Base-by-base conservation (phyloP, 2,797 vertebrate genomes). In the Typhlichthys subterraneus region DNA sequence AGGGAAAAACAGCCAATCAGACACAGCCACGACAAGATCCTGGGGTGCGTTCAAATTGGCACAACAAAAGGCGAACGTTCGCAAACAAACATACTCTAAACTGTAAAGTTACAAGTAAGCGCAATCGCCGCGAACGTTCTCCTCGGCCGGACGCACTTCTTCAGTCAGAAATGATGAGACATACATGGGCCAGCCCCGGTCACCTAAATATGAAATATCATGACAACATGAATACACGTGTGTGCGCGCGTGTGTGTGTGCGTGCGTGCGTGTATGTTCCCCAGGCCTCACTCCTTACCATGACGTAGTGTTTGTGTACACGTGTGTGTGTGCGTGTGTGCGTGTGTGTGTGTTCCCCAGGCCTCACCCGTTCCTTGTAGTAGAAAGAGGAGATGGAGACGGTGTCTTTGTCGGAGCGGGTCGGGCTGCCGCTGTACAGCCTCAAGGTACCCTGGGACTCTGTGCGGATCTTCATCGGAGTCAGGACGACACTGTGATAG, bases 301-400 rank as follows among this genome's bases (percentile, higher is more conserved):
- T 52, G 52, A 12, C 9, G 17, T 15, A 19, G 4, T 9, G 15
- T 53, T 19, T 12, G 12, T 53, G 52, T 4, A 17, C 15, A 17
- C 4, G 15, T 54, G 53, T 13, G 12, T 54, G 53, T 5, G 23
- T 53, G 15, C 12, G 12, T 54, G 53, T 5, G 23, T 53, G 15
- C 12, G 51, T 23, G 51, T 53, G 51, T 12, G 50, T 52, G n/a
- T 10, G 14, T 49, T 11, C 49, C 7, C 8, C 10, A 72, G 2
- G 9, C 61, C 92, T 92, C 91, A 99, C 97, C 94, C 97, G 91
- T 57, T 99, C 96, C 89, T 99, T 99, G 72, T 99, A 99, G 90
- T 99, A 99, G 89, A 99, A 99, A 78, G 97, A 98, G 17, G 97
- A 99, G 72, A 99, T 96, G 84, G 97, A 99, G 68, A 99, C 97